Percentiles rank a stretch among this genome's conserved stretches.
Evolutionary conservation across 2,888 invertebrate genomes (phyloP).

Genomic region (Synergus laeviventris): DNA sequence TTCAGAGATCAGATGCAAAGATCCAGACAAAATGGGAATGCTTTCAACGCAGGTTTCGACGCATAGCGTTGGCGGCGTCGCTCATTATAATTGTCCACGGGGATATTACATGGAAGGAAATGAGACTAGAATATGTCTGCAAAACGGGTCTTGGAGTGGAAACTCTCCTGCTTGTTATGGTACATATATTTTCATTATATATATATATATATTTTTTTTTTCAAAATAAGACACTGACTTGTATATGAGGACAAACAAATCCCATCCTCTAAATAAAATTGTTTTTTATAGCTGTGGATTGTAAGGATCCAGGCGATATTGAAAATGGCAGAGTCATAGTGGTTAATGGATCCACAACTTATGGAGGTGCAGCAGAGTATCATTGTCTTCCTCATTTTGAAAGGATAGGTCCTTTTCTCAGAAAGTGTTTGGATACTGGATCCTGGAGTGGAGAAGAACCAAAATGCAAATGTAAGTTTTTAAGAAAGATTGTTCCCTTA

Average conservation of each 20-base stretch:
- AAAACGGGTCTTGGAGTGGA: conserved; percentile 90
- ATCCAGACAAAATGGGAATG: conserved; percentile 80
- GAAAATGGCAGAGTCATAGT: conserved; percentile 92
- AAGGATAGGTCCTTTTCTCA: conserved; percentile 87
- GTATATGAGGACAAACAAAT: too few species aligned
- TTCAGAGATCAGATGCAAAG: conserved; percentile 86
- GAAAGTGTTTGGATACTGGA: conserved; percentile 90
- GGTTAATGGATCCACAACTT: conserved; percentile 89
- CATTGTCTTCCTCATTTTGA: conserved; percentile 92
- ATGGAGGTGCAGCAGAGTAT: conserved; percentile 91
- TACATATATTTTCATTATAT: conserved; percentile 76
- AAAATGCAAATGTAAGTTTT: conserved; percentile 83
- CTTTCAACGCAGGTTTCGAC: conserved; percentile 80
- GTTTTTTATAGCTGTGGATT: conserved; percentile 85
- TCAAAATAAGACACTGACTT: too few species aligned
- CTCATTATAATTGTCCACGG: conserved; percentile 89
- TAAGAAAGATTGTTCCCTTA: conserved; percentile 14
- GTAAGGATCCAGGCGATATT: conserved; percentile 86
- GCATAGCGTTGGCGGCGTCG: conserved; percentile 86
- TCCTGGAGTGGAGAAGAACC: conserved; percentile 93
- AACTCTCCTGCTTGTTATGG: conserved; percentile 87
- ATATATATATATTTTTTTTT: too few species aligned
- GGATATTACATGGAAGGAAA: conserved; percentile 89
- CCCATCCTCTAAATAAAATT: background rate
- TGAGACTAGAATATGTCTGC: conserved; percentile 85